Percentiles rank a stretch among this genome's conserved stretches.
phyloP scores from a whole-genome alignment of 2,888 invertebrate genomes.

The Drosophila kuntzei region DNA sequence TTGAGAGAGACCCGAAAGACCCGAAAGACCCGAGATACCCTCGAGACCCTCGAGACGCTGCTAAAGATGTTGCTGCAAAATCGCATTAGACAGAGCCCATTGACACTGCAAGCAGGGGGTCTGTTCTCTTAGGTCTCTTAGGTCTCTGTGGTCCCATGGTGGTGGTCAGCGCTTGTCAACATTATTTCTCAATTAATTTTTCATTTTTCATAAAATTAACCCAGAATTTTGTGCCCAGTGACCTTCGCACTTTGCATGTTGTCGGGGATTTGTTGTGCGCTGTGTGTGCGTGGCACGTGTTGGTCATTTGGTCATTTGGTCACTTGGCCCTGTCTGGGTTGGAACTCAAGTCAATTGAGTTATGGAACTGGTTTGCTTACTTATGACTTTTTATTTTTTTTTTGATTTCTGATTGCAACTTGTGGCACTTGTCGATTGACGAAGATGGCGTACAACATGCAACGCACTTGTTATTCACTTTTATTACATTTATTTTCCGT shows the following conservation, averaged over 20 bases:
- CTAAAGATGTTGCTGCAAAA: conserved; percentile 32
- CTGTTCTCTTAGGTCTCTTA: conserved; percentile 1
- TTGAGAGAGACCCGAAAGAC: conserved; percentile 22
- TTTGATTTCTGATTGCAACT: conserved; percentile 22
- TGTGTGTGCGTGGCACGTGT: conserved; percentile 53
- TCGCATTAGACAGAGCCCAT: conserved; percentile 75
- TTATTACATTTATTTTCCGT: conserved; percentile 36
- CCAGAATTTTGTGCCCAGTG: conserved; percentile 78
- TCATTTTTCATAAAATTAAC: conserved; percentile 84
- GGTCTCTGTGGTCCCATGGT: conserved; percentile 29
- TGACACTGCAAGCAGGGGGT: conserved; percentile 77
- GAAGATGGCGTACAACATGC: conserved; percentile 1
- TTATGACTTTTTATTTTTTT: conserved; percentile 10
- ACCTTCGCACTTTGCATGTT: conserved; percentile 76
- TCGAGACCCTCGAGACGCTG: conserved; percentile 42
- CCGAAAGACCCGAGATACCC: conserved; percentile 14
- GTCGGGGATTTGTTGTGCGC: conserved; percentile 36
- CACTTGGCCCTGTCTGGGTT: conserved; percentile 26
- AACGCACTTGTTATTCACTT: conserved; percentile 15
- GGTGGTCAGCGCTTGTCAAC: conserved; percentile 83
- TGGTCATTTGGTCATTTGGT: conserved; percentile 51
- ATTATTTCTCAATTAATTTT: conserved; percentile 84
- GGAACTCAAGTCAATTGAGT: conserved; percentile 28
- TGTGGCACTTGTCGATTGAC: conserved; percentile 31
- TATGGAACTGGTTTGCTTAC: conserved; percentile 44